Percentiles rank a stretch among this genome's conserved stretches.
phyloP scores from a whole-genome alignment of 2,888 invertebrate genomes.

The Sympetrum striolatum region DNA sequence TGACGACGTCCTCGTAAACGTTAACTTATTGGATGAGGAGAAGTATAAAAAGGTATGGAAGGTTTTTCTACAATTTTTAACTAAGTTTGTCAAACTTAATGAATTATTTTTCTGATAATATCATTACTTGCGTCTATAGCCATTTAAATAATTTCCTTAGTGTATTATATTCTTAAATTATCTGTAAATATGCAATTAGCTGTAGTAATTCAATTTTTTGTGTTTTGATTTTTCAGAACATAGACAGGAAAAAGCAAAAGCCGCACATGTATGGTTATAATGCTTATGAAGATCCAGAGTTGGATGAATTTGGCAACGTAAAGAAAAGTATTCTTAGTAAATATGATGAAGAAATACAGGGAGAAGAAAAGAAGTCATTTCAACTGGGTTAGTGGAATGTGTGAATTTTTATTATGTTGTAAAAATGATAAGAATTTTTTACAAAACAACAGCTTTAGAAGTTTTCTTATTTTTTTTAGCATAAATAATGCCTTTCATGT shows the following conservation, averaged over 20 bases:
- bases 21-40: conserved; percentile 87
- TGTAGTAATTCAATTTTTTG: conserved; percentile 12
- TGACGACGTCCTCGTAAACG: conserved; percentile 90
- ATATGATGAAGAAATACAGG: conserved; percentile 93
- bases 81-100: too few relatives aligned
- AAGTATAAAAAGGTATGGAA: conserved; percentile 73
- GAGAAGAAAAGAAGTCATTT: conserved; percentile 73
- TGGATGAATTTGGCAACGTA: conserved; percentile 63
- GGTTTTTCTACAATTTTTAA: too few relatives aligned
- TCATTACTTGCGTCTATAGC: background rate
- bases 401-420: background rate
- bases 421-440: background rate
- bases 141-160: background rate
- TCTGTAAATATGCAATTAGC: background rate
- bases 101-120: too few relatives aligned
- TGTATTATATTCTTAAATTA: background rate
- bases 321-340: conserved; percentile 78
- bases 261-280: conserved; percentile 76
- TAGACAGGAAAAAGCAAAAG: conserved; percentile 83
- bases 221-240: conserved; percentile 66
- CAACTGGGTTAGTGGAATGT: conserved; percentile 73
- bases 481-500: background rate
- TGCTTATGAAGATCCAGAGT: conserved; percentile 78
- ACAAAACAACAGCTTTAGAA: background rate
- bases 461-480: background rate